These are phyloP conservation scores for Pentalonia nigronervosa DNA, from an alignment of 1,140 invertebrate species.

Conservation along the genomic window DNA sequence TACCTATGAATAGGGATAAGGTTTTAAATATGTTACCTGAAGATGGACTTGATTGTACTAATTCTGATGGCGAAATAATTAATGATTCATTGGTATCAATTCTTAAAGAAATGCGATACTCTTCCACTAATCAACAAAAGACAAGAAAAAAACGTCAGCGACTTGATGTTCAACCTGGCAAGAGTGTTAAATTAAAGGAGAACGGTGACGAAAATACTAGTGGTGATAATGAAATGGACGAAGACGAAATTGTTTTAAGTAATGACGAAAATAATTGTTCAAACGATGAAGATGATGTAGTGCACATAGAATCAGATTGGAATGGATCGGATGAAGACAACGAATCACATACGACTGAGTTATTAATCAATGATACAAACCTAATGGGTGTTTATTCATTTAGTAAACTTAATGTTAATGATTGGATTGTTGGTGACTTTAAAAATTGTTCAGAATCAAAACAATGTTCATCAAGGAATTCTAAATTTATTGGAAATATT, in stretches of 20 bases:
- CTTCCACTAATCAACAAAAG: background rate
- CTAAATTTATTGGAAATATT: background rate
- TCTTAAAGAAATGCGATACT: background rate
- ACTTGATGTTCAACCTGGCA: constrained; percentile 12
- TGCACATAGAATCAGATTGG: too few relatives aligned
- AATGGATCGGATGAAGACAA: background rate
- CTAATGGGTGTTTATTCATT: too few relatives aligned
- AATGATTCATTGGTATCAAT: background rate
- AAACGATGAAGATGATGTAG: too few relatives aligned
- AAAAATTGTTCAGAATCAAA: background rate
- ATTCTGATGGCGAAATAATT: background rate
- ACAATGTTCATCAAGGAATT: background rate
- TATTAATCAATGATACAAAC: too few relatives aligned
- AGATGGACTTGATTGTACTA: too few relatives aligned
- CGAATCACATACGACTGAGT: too few relatives aligned
- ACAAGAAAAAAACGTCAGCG: background rate
- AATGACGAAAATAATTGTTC: too few relatives aligned
- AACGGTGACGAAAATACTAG: too few relatives aligned
- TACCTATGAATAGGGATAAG: constrained; percentile 57
- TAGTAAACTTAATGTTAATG: too few relatives aligned
- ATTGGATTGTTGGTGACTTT: background rate
- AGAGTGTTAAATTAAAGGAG: too few relatives aligned
- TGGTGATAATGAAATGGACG: too few relatives aligned
- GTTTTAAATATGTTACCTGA: constrained; percentile 43
- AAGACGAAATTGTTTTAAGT: too few relatives aligned